Conservation (phyloP, 2,888 invertebrate species). For the Gymnosoma rotundatum region DNA sequence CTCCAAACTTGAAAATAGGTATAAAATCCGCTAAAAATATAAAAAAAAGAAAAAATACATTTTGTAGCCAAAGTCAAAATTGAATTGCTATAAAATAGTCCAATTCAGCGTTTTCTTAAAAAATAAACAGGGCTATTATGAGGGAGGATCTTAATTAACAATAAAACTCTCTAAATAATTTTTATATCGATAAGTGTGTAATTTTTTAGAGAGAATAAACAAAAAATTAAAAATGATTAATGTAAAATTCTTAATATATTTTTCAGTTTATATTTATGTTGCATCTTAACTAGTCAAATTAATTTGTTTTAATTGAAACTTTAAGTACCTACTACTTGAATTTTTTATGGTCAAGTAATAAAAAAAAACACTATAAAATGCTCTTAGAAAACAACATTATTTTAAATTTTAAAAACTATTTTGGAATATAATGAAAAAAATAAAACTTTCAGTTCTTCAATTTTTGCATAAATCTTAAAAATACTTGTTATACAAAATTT, state of each 20-base stretch:
- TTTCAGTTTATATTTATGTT: slow-evolving; percentile 9
- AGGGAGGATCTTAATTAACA: too few relatives aligned
- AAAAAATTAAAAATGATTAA: neutral
- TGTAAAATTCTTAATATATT: neutral
- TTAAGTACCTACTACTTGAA: slow-evolving; percentile 48
- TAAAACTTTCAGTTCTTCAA: neutral
- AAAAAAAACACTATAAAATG: slow-evolving; percentile 24
- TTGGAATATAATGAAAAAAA: neutral
- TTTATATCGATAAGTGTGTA: too few relatives aligned
- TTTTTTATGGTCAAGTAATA: slow-evolving; percentile 17
- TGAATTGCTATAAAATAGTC: too few relatives aligned
- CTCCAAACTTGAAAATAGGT: too few relatives aligned
- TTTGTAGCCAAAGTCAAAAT: too few relatives aligned
- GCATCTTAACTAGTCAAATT: neutral
- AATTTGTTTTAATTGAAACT: slow-evolving; percentile 12
- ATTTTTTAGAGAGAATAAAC: too few relatives aligned
- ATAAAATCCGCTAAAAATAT: too few relatives aligned
- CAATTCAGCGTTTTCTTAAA: too few relatives aligned
- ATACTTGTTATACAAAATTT: slow-evolving; percentile 75
- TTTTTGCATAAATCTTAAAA: neutral
- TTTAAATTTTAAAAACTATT: neutral
- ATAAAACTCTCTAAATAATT: too few relatives aligned
- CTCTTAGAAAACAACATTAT: slow-evolving; percentile 7
- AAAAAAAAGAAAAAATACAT: too few relatives aligned
- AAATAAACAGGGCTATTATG: too few relatives aligned